Base-by-base conservation (phyloP, 2,888 invertebrate species). In the Drosophila ezoana region DNA sequence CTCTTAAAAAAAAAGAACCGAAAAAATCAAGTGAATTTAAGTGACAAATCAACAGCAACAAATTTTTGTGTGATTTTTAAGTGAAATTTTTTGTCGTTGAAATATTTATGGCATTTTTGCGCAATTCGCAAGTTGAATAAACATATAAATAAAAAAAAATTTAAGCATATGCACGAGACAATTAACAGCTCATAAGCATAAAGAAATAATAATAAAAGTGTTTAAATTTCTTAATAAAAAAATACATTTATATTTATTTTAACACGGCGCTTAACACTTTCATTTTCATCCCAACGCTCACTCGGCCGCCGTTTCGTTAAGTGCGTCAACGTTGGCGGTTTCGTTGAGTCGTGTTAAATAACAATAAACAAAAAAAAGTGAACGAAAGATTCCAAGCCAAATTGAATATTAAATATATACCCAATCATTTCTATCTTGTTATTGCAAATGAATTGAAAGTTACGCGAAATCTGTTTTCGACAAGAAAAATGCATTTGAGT, bases 261-360 rank as follows among this genome's bases (percentile, higher is more conserved):
- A 67, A 58, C 52, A 57, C 52, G 56, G 54, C 67, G 57, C 74
- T 82, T 73, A 86, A 82, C 84, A 87, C 87, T 87, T 87, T 87
- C 87, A 84, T 86, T 87, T 86, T 86, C 84, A 75, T 75, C 8
- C 63, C 38, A 60, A 33, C 47, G 61, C 16, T 63, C 53, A 59
- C 47, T 47, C 44, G 49, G 41, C 16, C 43, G 41, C 49, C 49
- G 72, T 59, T 70, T 76, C 78, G 84, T 65, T 72, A 45, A 71
- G 69, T 79, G 71, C 59, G 70, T 32, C 20, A 57, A 33, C 60
- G 62, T 53, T 53, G 66, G 51, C 51, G 51, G 60, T 54, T 79
- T 84, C 84, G 84, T 84, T 69, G 23, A 72, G 74, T 81, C 37
- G 80, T 72, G 82, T 85, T 85, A 80, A 84, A 84, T 84, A 84